Percentiles rank a stretch among this genome's conserved stretches.
These are phyloP conservation scores for Leuciscus idus DNA, from an alignment of 2,113 vertebrate species.

Conservation along the genomic window DNA sequence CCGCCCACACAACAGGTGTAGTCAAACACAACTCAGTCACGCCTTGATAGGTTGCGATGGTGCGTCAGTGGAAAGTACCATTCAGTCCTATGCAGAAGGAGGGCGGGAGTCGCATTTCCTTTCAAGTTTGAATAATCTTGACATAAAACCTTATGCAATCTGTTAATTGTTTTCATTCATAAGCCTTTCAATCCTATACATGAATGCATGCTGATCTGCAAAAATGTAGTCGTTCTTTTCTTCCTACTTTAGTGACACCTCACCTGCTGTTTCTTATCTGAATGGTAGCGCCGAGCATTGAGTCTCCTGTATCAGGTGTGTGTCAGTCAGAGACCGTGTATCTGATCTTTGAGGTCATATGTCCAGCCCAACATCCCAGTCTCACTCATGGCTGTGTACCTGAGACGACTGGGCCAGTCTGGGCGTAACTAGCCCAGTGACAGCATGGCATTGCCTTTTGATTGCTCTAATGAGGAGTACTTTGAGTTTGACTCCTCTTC, in stretches of 20 bases:
- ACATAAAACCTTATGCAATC: background rate
- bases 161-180: background rate
- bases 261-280: background rate
- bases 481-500: conserved; percentile 73
- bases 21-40: conserved; percentile 60
- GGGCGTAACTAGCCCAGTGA: conserved; percentile 54
- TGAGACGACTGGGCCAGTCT: background rate
- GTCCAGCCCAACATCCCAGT: conserved; percentile 2
- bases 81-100: conserved; percentile 44
- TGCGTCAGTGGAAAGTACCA: conserved; percentile 75
- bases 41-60: conserved; percentile 70
- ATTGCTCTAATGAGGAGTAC: conserved; percentile 70
- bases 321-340: background rate
- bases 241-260: background rate
- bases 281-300: conserved; percentile 21
- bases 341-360: conserved; percentile 24
- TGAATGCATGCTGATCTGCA: background rate
- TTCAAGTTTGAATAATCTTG: background rate
- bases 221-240: background rate
- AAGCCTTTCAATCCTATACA: no score
- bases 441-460: conserved; percentile 75
- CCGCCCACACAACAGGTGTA: conserved; percentile 71
- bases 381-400: conserved; percentile 36
- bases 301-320: conserved; percentile 47
- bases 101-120: background rate